These are phyloP conservation scores for Liodrosophila aerea DNA, from an alignment of 2,888 invertebrate species.

Conservation along the genomic window DNA sequence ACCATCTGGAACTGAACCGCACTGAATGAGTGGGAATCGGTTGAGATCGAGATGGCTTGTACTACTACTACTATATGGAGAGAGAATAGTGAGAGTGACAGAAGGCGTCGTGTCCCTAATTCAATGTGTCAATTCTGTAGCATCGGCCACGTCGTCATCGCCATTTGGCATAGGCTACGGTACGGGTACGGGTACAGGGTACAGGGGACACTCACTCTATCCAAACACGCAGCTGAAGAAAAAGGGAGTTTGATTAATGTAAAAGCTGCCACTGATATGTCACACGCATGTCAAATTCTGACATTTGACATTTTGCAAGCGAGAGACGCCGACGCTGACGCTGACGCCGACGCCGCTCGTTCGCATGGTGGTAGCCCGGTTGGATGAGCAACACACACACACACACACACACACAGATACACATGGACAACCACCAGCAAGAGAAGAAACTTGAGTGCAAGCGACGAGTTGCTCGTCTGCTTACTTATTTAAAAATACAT, in stretches of 20 bases:
- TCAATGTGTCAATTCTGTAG: constrained; percentile 72
- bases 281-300: constrained; percentile 83
- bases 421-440: constrained; percentile 52
- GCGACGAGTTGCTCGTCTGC: constrained; percentile 52
- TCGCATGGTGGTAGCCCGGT: constrained; percentile 58
- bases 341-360: constrained; percentile 50
- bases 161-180: constrained; percentile 31
- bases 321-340: constrained; percentile 61
- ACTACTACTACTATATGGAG: background rate
- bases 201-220: background rate
- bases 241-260: constrained; percentile 83
- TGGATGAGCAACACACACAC: constrained; percentile 62
- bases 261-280: constrained; percentile 83
- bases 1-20: constrained; percentile 21
- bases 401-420: constrained; percentile 6
- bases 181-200: constrained; percentile 4
- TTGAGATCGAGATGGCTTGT: too few species aligned
- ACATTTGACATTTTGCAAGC: constrained; percentile 83
- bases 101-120: constrained; percentile 73
- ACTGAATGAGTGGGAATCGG: constrained; percentile 20
- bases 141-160: constrained; percentile 48
- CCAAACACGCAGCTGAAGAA: constrained; percentile 53
- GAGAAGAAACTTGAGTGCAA: constrained; percentile 60
- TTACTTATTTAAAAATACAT: constrained; percentile 55
- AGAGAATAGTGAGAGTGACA: constrained; percentile 28